Evolutionary conservation across 2,113 vertebrate species (phyloP).

Genomic region (Brachyistius frenatus): DNA sequence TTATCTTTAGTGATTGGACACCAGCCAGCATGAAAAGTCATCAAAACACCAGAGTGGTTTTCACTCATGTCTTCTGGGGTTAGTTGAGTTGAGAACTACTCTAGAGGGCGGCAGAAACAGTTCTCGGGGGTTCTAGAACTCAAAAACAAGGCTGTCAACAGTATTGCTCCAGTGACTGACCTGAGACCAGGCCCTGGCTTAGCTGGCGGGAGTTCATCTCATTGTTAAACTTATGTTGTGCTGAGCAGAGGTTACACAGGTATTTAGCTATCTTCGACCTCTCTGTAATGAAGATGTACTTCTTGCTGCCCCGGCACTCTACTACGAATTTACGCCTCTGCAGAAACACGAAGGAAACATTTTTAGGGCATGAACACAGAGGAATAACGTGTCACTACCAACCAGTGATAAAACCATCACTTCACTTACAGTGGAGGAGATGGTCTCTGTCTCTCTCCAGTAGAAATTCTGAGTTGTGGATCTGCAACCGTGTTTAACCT

Average conservation of each 20-base stretch:
- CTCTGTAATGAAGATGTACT: conserved; percentile 87
- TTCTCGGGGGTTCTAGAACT: not conserved
- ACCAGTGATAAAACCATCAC: not conserved
- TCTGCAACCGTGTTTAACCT: conserved; percentile 85
- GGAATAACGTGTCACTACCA: not conserved
- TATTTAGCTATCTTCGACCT: conserved; percentile 89
- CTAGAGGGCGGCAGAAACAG: no score
- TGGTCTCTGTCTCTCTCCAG: conserved; percentile 90
- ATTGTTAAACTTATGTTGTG: conserved; percentile 91
- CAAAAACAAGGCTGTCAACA: not conserved
- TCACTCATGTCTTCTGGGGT: not conserved
- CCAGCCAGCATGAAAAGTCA: not conserved
- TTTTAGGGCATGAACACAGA: not conserved
- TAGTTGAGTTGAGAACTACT: no score
- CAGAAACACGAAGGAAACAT: not conserved
- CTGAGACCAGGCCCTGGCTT: conserved; percentile 75
- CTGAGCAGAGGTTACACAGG: conserved; percentile 89
- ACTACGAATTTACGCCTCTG: conserved; percentile 90
- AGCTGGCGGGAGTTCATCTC: conserved; percentile 87
- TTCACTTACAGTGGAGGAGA: conserved; percentile 88
- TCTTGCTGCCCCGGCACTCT: conserved; percentile 88
- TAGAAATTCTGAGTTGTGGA: conserved; percentile 85
- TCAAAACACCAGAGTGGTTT: not conserved
- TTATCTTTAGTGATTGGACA: not conserved
- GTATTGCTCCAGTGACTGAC: conserved; percentile 70